Evolutionary conservation across 2,113 vertebrate genomes (phyloP), one percentile per base, ranked within the genome.

Genomic region (Balaeniceps rex): DNA sequence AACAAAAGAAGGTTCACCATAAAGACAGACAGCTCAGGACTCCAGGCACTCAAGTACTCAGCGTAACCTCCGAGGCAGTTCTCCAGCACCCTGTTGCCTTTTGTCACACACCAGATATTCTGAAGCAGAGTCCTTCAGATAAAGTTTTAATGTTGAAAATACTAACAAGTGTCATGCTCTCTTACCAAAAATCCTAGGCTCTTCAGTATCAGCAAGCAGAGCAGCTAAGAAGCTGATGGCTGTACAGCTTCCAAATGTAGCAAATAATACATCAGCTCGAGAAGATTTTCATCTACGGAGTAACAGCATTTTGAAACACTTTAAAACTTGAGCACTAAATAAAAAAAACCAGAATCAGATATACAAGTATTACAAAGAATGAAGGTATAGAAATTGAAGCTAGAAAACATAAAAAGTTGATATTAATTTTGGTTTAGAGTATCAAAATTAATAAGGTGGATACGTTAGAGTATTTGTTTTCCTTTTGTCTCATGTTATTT

Each of bases 141-240:
- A 36, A 31, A 44, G 34, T 49, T 69, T 34, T 36, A 31, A 31
- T 4, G 21, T 24, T 57, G 74, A 57, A 88, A 93, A 40, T 13
- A 49, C 22, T 17, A 82, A 69, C 17, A 75, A 6, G 49, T 76
- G 33, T 34, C 49, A n/a, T 13, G 34, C 9, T 52, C 19, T 61
- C 74, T 86, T 69, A 92, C 92, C 95, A 47, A 54, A 97, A 94
- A 87, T 95, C 96, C 93, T 58, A 86, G 84, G 55, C 44, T 89
- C 90, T 72, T 97, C 91, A 89, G 82, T 77, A 79, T 36, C 61
- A 70, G 47, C 69, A 83, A 76, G 54, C 77, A 95, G 49, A 97
- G 87, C 63, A 94, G 86, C n/a, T 86, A 79, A 58, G 29, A 58
- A 66, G 70, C 18, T 87, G 79, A 66, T 9, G 26, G 81, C 65